These are phyloP conservation scores for Pseudococcus longispinus DNA, from an alignment of 2,888 invertebrate species.

Conservation along the genomic window DNA sequence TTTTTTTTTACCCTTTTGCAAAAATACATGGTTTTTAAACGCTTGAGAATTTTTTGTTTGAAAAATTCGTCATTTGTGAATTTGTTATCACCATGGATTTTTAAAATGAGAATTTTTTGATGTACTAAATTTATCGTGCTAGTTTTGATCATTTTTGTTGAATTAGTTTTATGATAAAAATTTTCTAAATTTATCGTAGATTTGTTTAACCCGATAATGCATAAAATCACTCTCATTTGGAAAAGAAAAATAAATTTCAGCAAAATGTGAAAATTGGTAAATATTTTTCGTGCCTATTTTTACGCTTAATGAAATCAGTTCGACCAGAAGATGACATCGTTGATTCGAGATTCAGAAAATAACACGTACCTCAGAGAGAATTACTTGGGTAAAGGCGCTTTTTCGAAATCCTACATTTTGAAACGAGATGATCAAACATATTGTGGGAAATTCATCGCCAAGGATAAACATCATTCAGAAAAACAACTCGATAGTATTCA, in stretches of 20 bases:
- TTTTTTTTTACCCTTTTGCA: background rate
- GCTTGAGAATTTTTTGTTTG: background rate
- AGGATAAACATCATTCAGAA: slow-evolving; percentile 43
- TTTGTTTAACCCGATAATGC: background rate
- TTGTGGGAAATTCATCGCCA: slow-evolving; percentile 51
- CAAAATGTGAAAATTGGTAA: background rate
- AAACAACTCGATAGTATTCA: slow-evolving; percentile 43
- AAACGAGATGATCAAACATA: slow-evolving; percentile 45
- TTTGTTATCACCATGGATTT: background rate
- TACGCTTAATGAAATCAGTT: background rate
- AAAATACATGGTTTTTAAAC: slow-evolving; percentile 14
- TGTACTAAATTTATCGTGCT: slow-evolving; percentile 3
- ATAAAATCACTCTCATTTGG: background rate
- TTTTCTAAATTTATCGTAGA: slow-evolving; percentile 3
- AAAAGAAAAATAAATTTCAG: slow-evolving; percentile 14
- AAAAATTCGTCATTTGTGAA: background rate
- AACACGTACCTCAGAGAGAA: slow-evolving; percentile 37
- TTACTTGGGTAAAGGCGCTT: slow-evolving; percentile 49
- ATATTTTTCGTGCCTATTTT: background rate
- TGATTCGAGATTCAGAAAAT: slow-evolving; percentile 48
- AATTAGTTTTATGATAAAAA: background rate
- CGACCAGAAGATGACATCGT: slow-evolving; percentile 36
- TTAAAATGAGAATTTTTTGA: background rate
- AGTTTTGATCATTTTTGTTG: slow-evolving; percentile 6
- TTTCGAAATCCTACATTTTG: slow-evolving; percentile 48